Evolutionary conservation across 2,888 invertebrate genomes (phyloP), one percentile per base, ranked within the genome.

Genomic region (Calameuta idolon): DNA sequence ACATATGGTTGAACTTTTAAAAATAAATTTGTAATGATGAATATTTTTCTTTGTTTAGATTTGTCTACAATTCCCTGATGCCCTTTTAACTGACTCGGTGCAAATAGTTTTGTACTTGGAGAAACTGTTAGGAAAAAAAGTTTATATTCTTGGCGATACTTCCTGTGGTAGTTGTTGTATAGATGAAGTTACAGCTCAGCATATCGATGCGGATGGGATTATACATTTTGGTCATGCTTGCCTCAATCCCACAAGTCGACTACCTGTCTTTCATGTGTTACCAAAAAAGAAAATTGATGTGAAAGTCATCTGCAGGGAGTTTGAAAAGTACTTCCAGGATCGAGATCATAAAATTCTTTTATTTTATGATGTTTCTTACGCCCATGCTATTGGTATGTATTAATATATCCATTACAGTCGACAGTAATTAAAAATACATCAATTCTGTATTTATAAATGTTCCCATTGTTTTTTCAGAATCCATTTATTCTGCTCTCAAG

Each of bases 221-320:
- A 94, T 99, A 77, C 99, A 99, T 91, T 99, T 96, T 92, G 99
- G 99, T 0, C 96, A 95, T 87, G 94, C 96, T 0, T 99, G 99
- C 91, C 96, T 97, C 40, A 93, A 94, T 84, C 95, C 95, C 23
- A 93, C 92, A 0, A 89, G 93, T 37, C 93, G 95, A 76, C 93
- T 98, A 77, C 97, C 98, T 0, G 96, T 97, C 5, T 93, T 95
- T 76, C 95, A 95, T 83, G 93, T 97, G 69, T 94, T 96, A 81
- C 95, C 95, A 23, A 95, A 95, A 88, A 90, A 92, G 69, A 83
- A 92, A 0, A 86, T 98, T 12, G 92, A 96, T 87, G 77, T 94
- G 9, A 89, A 92, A 1, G 81, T 85, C 11, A 89, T 94, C 75
- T 82, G 84, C 34, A 75, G 91, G 40, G 84, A 89, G 35, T 89